Evolutionary conservation across 23 tunicate genomes (phyloP).

Genomic region (Clavelina lepadiformis): DNA sequence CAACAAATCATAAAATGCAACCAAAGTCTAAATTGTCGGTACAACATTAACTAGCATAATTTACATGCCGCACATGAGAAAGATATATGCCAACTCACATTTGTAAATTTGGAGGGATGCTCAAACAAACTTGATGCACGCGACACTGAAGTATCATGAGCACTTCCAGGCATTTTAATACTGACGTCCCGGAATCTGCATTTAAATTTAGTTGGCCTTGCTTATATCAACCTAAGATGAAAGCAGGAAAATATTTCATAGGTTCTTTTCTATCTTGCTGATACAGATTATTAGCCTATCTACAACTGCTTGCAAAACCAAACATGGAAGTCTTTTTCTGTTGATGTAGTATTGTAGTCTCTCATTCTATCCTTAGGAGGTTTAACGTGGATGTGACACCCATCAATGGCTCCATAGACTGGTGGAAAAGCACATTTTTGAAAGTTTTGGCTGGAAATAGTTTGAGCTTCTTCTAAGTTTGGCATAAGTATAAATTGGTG

Average conservation of each 20-base stretch:
- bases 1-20: too few species aligned
- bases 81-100: too few species aligned
- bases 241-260: too few species aligned
- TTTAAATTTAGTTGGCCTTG: too few species aligned
- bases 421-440: slow-evolving; percentile 30
- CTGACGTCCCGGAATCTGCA: too few species aligned
- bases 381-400: slow-evolving; percentile 26
- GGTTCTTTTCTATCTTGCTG: too few species aligned
- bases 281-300: too few species aligned
- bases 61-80: too few species aligned
- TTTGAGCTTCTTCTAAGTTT: not conserved
- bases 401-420: slow-evolving; percentile 34
- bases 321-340: slow-evolving; percentile 15
- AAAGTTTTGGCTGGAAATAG: slow-evolving; percentile 9
- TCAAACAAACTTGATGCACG: slow-evolving; percentile 2
- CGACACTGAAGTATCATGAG: slow-evolving; percentile 6
- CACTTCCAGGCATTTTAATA: slow-evolving; percentile 19
- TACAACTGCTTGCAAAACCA: slow-evolving; percentile 36
- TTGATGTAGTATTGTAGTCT: slow-evolving; percentile 17
- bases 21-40: too few species aligned
- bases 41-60: too few species aligned
- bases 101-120: not conserved
- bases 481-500: too few species aligned
- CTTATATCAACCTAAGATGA: too few species aligned
- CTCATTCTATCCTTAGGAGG: slow-evolving; percentile 21